phyloP scores from a whole-genome alignment of 2,113 vertebrate species.

The Stigmatopora argus region DNA sequence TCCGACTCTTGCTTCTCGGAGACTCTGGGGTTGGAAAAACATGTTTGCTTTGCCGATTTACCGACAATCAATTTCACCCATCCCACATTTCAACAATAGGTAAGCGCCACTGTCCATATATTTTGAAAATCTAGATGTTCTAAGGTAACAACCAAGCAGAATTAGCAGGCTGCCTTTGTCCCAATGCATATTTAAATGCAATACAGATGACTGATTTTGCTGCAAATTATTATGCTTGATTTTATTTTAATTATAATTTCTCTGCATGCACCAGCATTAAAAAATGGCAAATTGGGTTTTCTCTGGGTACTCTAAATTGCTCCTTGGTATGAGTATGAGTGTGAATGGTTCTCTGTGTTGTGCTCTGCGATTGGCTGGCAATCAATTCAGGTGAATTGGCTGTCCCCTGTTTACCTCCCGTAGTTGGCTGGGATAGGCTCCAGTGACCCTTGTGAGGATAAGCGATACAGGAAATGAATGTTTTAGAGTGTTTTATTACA shows the following conservation, averaged over 20 bases:
- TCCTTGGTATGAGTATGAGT: too few relatives aligned
- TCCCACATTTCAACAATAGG: slow-evolving; percentile 98
- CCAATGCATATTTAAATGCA: background rate
- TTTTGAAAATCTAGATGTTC: background rate
- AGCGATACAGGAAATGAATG: too few relatives aligned
- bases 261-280: background rate
- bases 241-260: background rate
- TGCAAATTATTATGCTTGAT: background rate
- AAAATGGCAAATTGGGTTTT: too few relatives aligned
- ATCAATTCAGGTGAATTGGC: too few relatives aligned
- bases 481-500: background rate
- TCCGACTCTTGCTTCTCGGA: slow-evolving; percentile 91
- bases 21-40: slow-evolving; percentile 97
- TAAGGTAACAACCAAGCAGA: background rate
- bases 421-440: too few relatives aligned
- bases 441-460: too few relatives aligned
- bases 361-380: too few relatives aligned
- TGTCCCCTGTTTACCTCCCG: too few relatives aligned
- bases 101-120: slow-evolving; percentile 59
- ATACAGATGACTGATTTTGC: too few relatives aligned
- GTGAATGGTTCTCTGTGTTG: too few relatives aligned
- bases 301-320: too few relatives aligned
- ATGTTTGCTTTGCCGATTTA: slow-evolving; percentile 94
- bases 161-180: background rate
- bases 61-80: slow-evolving; percentile 96